Evolutionary conservation across 1,140 invertebrate genomes (phyloP).

Genomic region (Euwallacea similis): DNA sequence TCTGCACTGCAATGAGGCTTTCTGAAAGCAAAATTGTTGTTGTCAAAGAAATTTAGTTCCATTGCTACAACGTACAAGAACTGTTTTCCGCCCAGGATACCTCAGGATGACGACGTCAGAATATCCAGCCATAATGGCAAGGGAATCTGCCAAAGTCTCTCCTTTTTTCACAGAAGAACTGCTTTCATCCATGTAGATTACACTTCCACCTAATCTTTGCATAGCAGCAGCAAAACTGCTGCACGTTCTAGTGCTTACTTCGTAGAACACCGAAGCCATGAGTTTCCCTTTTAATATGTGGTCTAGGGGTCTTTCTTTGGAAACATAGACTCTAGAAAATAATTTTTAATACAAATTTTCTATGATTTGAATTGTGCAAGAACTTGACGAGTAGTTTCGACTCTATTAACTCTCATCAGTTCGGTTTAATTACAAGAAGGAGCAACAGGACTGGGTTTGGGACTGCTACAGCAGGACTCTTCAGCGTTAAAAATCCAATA

Average conservation of each 20-base stretch:
- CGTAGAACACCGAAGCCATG: constrained; percentile 96
- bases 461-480: too few species aligned
- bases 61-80: constrained; percentile 65
- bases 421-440: too few species aligned
- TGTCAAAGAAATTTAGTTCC: not conserved
- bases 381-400: too few species aligned
- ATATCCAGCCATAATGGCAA: constrained; percentile 83
- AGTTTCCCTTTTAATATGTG: constrained; percentile 91
- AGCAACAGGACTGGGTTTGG: too few species aligned
- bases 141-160: constrained; percentile 90
- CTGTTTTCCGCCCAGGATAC: constrained; percentile 92
- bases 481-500: too few species aligned
- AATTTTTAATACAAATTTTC: too few species aligned
- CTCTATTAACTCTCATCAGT: too few species aligned
- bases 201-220: constrained; percentile 89
- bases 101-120: constrained; percentile 91
- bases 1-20: constrained; percentile 75
- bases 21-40: constrained; percentile 57
- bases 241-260: constrained; percentile 93
- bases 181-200: constrained; percentile 85
- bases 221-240: constrained; percentile 96
- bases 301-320: constrained; percentile 81
- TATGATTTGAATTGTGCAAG: too few species aligned
- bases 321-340: constrained; percentile 62
- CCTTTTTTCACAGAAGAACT: constrained; percentile 96